Conservation (phyloP, 1,140 invertebrate species). For the Thaumetopoea pityocampa region DNA sequence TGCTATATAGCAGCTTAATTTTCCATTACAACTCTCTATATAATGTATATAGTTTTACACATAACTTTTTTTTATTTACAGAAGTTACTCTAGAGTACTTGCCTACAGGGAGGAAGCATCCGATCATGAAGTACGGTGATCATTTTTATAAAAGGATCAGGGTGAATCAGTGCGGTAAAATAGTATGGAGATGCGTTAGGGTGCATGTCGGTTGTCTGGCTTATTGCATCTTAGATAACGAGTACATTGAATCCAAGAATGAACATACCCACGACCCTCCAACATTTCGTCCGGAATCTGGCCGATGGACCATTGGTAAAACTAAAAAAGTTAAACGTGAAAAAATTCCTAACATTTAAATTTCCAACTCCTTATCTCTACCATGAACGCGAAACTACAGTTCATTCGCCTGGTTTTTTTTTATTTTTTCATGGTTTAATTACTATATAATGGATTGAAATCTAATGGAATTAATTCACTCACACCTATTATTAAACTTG, state of each 20-base stretch:
- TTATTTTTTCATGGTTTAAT: too few species aligned
- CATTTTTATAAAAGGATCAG: slow-evolving; percentile 34
- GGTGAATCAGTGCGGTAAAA: slow-evolving; percentile 24
- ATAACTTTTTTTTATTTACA: slow-evolving; percentile 9
- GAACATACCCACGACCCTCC: slow-evolving; percentile 31
- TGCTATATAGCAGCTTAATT: too few species aligned
- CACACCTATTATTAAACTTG: too few species aligned
- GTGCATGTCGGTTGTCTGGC: slow-evolving; percentile 29
- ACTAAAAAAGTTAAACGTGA: too few species aligned
- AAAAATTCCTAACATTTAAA: too few species aligned
- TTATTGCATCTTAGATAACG: slow-evolving; percentile 19
- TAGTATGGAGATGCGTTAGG: slow-evolving; percentile 33
- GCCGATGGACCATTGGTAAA: slow-evolving; percentile 27
- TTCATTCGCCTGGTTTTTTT: too few species aligned
- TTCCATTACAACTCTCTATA: too few species aligned
- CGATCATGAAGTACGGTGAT: slow-evolving; percentile 25
- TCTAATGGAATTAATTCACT: too few species aligned
- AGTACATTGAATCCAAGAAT: slow-evolving; percentile 17
- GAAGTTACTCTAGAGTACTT: slow-evolving; percentile 24
- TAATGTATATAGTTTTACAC: background rate
- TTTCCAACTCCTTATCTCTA: too few species aligned
- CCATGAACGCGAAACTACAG: too few species aligned
- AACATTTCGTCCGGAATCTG: slow-evolving; percentile 20
- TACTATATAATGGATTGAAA: too few species aligned
- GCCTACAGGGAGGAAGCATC: slow-evolving; percentile 26